Evolutionary conservation across 2,888 invertebrate genomes (phyloP).

Genomic region (Bombyx huttoni): DNA sequence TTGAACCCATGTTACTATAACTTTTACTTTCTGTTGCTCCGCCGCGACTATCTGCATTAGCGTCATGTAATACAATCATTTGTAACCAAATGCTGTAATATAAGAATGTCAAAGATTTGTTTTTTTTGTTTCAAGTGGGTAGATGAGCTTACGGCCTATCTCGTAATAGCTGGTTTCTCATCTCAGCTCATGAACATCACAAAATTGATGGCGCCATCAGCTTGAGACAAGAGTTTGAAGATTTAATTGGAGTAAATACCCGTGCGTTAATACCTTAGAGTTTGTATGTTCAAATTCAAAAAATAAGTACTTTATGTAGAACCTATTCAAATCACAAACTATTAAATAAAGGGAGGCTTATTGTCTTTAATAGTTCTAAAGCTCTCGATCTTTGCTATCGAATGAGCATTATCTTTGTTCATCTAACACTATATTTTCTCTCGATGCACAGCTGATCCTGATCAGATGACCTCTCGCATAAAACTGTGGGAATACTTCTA

Average conservation of each 20-base stretch:
- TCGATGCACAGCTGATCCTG: constrained; percentile 46
- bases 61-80: not conserved
- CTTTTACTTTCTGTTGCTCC: not conserved
- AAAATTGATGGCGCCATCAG: no score
- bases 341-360: not conserved
- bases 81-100: no score
- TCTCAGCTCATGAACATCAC: no score
- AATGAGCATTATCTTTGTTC: constrained; percentile 32
- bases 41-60: not conserved
- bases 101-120: no score
- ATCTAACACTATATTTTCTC: constrained; percentile 55
- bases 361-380: not conserved
- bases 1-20: constrained; percentile 2
- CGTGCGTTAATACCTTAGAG: no score
- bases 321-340: not conserved
- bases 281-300: no score
- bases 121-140: no score
- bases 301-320: no score
- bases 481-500: constrained; percentile 29
- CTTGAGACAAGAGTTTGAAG: no score
- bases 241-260: no score
- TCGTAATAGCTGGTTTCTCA: no score
- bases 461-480: constrained; percentile 46
- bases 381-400: constrained; percentile 7
- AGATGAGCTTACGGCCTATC: no score